Conservation (phyloP, 2,888 invertebrate genomes). For the Tetrapedia diversipes region DNA sequence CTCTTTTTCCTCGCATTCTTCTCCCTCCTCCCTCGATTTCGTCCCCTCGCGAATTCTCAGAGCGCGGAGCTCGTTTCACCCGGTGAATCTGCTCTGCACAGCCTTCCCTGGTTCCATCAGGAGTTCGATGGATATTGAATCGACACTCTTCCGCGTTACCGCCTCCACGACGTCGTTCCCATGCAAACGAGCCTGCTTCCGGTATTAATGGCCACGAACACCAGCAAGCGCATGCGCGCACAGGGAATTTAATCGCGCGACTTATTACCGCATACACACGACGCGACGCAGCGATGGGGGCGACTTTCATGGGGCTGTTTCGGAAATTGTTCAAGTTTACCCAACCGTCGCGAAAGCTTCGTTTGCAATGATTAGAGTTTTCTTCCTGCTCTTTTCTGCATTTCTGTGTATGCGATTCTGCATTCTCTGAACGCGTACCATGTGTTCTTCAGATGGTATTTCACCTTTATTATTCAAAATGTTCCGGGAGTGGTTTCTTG, state of each 20-base stretch:
- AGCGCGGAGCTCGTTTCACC: conserved; percentile 38
- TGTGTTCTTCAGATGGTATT: too few species aligned
- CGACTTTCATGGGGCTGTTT: neutral
- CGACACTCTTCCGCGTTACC: conserved; percentile 35
- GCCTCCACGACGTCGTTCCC: conserved; percentile 48
- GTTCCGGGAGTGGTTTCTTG: too few species aligned
- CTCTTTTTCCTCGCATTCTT: neutral
- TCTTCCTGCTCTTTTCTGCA: neutral
- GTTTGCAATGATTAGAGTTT: neutral
- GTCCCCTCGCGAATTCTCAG: conserved; percentile 6
- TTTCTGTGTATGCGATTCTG: too few species aligned
- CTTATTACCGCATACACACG: conserved; percentile 35
- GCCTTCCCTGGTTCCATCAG: conserved; percentile 30
- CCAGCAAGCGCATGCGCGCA: neutral
- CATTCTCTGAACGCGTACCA: too few species aligned
- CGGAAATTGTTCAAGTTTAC: conserved; percentile 12
- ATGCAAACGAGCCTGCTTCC: conserved; percentile 52
- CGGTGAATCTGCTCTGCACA: conserved; percentile 20
- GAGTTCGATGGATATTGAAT: conserved; percentile 59
- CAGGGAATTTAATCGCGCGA: conserved; percentile 31
- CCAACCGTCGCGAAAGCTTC: neutral
- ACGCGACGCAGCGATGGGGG: conserved; percentile 10
- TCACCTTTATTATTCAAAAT: too few species aligned
- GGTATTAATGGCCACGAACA: conserved; percentile 55
- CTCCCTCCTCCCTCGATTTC: neutral